Evolutionary conservation across 2,888 invertebrate genomes (phyloP), one percentile per base, ranked within the genome.

Genomic region (Sacculina carcini): DNA sequence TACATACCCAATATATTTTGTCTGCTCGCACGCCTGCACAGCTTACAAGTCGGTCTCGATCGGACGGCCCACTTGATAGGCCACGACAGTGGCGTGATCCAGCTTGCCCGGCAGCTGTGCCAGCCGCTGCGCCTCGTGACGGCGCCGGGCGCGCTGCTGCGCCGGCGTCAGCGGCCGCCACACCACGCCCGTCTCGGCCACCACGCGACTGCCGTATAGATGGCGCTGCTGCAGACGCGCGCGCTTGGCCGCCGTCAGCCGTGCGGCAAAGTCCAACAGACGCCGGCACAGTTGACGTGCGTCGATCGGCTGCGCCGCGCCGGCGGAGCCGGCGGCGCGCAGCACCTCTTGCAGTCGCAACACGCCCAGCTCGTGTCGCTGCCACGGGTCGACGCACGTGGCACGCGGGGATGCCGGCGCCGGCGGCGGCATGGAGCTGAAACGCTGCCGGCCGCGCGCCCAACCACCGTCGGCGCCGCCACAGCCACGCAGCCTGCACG

Each of bases 41-140:
- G n/a, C n/a, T n/a, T n/a, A n/a, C n/a, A n/a, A n/a, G n/a, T n/a
- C n/a, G n/a, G n/a, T n/a, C n/a, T n/a, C n/a, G n/a, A n/a, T n/a
- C n/a, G n/a, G n/a, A n/a, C n/a, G n/a, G 2, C 78, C 78, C 34
- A 83, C 78, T 56, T 77, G 76, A 62, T 77, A 83, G 2, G 84
- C 84, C 48, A 81, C 78, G 21, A 83, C 77, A 5, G 80, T 79
- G 23, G 86, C 86, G 65, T 86, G 86, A 65, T 87, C 86, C 57
- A 87, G 67, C 65, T 87, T 87, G 2, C 86, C 86, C 0, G 86
- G 84, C 58, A 86, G 74, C 65, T 76, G 74, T 21, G 74, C 71
- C 59, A 80, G 74, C 62, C 78, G 78, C 56, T 81, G 78, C 56
- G 82, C 72, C 51, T 81, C 74, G 58, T 73, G 71, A 59, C 76